These are phyloP conservation scores for Hemichromis elongatus DNA, from an alignment of 2,113 vertebrate genomes.

Conservation along the genomic window DNA sequence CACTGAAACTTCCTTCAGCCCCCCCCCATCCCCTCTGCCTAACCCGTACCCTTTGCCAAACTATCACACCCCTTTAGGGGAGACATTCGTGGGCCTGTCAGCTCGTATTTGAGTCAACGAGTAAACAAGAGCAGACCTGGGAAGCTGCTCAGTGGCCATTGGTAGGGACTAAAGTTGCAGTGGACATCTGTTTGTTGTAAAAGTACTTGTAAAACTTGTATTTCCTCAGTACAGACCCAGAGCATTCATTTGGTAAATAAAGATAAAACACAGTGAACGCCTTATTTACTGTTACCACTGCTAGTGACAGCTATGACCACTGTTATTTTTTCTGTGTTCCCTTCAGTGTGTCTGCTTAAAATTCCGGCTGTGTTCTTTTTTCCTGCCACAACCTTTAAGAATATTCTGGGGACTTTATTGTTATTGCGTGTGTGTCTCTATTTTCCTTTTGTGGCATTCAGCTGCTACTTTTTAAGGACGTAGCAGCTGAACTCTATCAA, in stretches of 20 bases:
- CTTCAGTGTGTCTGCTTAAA: background rate
- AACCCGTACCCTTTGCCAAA: conserved; percentile 5
- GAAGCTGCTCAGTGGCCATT: background rate
- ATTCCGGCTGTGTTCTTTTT: background rate
- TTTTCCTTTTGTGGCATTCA: background rate
- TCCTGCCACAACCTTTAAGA: background rate
- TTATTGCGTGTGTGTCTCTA: background rate
- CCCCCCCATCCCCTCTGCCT: background rate
- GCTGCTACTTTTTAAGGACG: background rate
- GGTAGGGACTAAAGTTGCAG: background rate
- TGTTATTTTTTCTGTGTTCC: background rate
- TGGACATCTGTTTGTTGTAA: background rate
- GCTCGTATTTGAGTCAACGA: conserved; percentile 51
- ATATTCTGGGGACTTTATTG: background rate
- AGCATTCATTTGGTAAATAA: background rate
- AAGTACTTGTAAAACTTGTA: background rate
- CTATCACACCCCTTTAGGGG: conserved; percentile 39
- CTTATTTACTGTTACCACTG: conserved; percentile 47
- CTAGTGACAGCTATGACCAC: background rate
- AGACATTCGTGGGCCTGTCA: conserved; percentile 37
- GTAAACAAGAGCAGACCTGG: conserved; percentile 21
- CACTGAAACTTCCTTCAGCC: background rate
- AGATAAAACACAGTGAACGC: conserved; percentile 5
- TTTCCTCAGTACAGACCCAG: background rate
- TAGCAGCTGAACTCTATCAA: too few relatives aligned